Evolutionary conservation across 2,797 vertebrate species (phyloP).

Genomic region (Periophthalmus magnuspinnatus): DNA sequence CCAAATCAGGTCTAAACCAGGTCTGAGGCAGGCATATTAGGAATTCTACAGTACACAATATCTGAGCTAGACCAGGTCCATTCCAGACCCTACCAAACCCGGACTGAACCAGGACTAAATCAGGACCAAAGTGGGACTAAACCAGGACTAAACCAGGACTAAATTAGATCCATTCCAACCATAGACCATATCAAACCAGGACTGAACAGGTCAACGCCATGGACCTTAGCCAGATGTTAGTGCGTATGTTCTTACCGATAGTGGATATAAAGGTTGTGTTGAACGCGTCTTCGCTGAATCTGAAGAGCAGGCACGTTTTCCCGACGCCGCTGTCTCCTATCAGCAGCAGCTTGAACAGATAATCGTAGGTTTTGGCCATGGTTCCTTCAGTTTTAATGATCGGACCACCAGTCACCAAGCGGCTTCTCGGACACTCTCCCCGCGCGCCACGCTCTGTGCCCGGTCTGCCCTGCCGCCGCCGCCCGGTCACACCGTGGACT

Average conservation of each 20-base stretch:
- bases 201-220: neutral
- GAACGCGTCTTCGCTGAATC: constrained; percentile 88
- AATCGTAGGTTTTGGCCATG: constrained; percentile 89
- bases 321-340: constrained; percentile 93
- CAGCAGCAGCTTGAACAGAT: constrained; percentile 91
- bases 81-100: neutral
- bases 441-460: neutral
- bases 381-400: constrained; percentile 1
- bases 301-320: constrained; percentile 91
- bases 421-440: constrained; percentile 9
- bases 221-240: neutral
- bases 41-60: neutral
- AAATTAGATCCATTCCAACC: no score
- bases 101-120: neutral
- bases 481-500: neutral
- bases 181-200: neutral
- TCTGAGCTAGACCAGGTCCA: neutral
- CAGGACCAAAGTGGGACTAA: no score
- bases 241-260: constrained; percentile 79
- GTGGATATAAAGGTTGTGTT: constrained; percentile 91
- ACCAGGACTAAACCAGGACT: neutral
- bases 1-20: neutral
- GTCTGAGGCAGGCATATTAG: neutral
- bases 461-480: neutral
- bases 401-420: neutral